A percentile compares a stretch with the other conserved stretches of the same genome.
These are phyloP conservation scores for Haemorhous mexicanus DNA, from an alignment of 2,113 vertebrate species.

Conservation along the genomic window DNA sequence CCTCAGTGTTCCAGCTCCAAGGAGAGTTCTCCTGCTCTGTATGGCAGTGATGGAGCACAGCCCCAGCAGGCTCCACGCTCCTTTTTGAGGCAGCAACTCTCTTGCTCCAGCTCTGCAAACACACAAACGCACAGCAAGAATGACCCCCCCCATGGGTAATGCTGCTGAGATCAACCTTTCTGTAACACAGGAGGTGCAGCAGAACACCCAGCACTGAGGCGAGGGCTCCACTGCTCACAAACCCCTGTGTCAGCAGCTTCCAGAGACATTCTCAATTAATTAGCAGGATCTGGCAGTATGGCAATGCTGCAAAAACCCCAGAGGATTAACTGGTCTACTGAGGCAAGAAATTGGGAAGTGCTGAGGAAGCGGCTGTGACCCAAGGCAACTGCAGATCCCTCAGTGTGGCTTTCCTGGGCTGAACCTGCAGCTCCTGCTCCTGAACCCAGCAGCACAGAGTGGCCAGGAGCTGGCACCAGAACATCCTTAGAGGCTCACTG, in stretches of 20 bases:
- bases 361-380: neutral
- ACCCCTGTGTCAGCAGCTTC: neutral
- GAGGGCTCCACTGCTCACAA: neutral
- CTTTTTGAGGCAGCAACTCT: fast-evolving
- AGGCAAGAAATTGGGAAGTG: slow-evolving; percentile 14
- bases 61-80: neutral
- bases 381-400: neutral
- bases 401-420: neutral
- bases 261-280: neutral
- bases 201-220: neutral
- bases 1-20: fast-evolving
- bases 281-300: neutral
- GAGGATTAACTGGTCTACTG: neutral
- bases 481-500: neutral
- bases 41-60: neutral
- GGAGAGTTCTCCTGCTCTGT: neutral
- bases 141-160: fast-evolving
- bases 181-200: neutral
- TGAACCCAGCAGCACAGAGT: neutral
- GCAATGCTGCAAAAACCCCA: neutral
- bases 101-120: neutral
- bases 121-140: neutral
- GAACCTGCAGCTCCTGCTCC: neutral
- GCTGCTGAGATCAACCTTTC: neutral
- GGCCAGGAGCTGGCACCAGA: neutral